A percentile compares a stretch with the other conserved stretches of the same genome.
Evolutionary conservation across 2,113 vertebrate genomes (phyloP).

Genomic region (Aegotheles bennettii): DNA sequence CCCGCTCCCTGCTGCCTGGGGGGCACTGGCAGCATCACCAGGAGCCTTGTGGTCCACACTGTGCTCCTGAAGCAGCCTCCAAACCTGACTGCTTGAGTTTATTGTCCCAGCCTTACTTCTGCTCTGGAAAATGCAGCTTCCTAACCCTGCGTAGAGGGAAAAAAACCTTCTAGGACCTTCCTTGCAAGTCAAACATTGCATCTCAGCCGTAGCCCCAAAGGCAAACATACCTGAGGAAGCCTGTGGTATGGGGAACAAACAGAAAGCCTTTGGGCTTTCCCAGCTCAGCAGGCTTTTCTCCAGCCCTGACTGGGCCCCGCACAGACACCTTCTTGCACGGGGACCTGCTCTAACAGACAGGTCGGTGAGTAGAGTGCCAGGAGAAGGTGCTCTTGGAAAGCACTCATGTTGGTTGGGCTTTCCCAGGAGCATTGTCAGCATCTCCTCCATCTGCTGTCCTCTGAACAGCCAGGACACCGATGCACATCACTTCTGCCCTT

Average conservation of each 20-base stretch:
- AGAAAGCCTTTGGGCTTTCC: background rate
- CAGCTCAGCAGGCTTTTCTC: background rate
- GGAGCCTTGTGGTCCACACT: background rate
- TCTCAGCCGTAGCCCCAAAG: constrained; percentile 14
- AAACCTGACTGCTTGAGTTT: background rate
- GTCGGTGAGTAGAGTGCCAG: background rate
- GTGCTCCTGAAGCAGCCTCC: background rate
- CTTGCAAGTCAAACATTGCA: constrained; percentile 70
- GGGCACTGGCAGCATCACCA: background rate
- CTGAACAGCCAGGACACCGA: background rate
- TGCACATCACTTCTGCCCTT: background rate
- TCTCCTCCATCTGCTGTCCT: background rate
- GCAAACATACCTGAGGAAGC: constrained; percentile 59
- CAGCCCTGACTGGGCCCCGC: background rate
- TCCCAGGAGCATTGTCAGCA: rapidly evolving
- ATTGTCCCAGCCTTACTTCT: background rate
- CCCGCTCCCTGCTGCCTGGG: rapidly evolving
- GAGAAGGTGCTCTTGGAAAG: background rate
- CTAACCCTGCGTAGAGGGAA: background rate
- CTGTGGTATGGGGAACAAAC: background rate
- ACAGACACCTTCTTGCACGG: background rate
- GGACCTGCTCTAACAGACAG: background rate
- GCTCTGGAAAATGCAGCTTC: background rate
- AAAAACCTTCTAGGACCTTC: constrained; percentile 28
- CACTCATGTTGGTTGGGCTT: rapidly evolving